phyloP scores from a whole-genome alignment of 2,797 vertebrate genomes.

The Poecilia gillii region DNA sequence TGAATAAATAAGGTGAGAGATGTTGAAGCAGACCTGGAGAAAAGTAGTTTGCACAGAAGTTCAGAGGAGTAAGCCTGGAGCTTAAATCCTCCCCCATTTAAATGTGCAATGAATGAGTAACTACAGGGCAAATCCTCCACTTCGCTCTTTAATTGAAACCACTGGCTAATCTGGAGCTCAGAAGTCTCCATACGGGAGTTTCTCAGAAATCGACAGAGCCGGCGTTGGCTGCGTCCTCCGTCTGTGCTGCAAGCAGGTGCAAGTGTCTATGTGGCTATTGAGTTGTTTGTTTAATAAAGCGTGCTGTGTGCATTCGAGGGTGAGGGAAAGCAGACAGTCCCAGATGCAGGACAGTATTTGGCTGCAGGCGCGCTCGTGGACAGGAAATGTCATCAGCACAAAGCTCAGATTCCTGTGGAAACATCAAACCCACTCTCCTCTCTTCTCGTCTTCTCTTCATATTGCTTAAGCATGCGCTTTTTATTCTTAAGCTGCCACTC shows the following conservation, averaged over 20 bases:
- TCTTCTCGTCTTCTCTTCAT: conserved; percentile 8
- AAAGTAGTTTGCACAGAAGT: conserved; percentile 43
- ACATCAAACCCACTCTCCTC: conserved; percentile 27
- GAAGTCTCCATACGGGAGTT: conserved; percentile 46
- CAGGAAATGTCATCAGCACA: conserved; percentile 57
- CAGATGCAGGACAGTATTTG: conserved; percentile 45
- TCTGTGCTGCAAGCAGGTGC: conserved; percentile 28
- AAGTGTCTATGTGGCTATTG: conserved; percentile 53
- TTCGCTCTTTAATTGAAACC: conserved; percentile 61
- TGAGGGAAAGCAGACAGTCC: conserved; percentile 38
- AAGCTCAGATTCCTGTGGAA: conserved; percentile 31
- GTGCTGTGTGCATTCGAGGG: conserved; percentile 33
- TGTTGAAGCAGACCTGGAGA: conserved; percentile 27
- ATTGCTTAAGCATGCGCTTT: conserved; percentile 2
- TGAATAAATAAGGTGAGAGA: conserved; percentile 10
- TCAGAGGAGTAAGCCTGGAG: conserved; percentile 46
- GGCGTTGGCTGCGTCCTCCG: conserved; percentile 26
- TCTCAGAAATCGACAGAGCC: conserved; percentile 36
- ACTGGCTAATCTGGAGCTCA: conserved; percentile 35
- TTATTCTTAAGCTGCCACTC: not conserved
- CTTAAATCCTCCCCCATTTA: conserved; percentile 43
- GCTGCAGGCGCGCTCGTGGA: conserved; percentile 29
- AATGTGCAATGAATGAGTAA: conserved; percentile 58
- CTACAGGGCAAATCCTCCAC: conserved; percentile 50
- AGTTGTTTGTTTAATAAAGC: conserved; percentile 69